Conservation (phyloP, 35 echinoderm and acorn worm species). For the Apostichopus parvimensis region DNA sequence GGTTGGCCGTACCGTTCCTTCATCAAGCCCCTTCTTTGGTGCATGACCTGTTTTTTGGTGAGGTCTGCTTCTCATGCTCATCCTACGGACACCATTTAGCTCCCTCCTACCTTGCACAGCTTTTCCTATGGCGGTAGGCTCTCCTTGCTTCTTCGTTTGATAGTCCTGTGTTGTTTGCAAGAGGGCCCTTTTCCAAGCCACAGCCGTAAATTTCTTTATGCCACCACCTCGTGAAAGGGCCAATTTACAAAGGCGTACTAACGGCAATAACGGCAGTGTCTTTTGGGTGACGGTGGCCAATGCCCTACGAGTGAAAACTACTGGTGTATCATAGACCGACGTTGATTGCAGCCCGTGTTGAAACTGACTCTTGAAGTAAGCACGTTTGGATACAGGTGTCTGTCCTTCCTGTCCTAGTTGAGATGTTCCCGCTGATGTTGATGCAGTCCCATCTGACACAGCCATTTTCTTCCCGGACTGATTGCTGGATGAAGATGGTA, state of each 20-base stretch:
- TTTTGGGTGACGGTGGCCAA: neutral
- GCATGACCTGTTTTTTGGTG: neutral
- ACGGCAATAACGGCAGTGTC: neutral
- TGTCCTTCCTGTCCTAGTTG: neutral
- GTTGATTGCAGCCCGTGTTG: neutral
- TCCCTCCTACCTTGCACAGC: neutral
- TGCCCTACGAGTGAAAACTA: neutral
- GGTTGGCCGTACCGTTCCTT: neutral
- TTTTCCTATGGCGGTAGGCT: no score
- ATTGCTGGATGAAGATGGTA: neutral
- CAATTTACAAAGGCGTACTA: constrained; percentile 11
- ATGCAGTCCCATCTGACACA: neutral
- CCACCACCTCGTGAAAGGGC: neutral
- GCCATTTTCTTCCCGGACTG: neutral
- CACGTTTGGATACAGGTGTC: neutral
- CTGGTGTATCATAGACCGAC: neutral
- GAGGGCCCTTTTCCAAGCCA: neutral
- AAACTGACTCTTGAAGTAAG: constrained; percentile 10
- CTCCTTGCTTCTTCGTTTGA: neutral
- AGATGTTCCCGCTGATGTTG: neutral
- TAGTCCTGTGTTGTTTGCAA: constrained; percentile 13
- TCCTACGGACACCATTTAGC: neutral
- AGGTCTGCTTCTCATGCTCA: constrained; percentile 1
- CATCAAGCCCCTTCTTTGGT: neutral
- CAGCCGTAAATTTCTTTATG: neutral